These are phyloP conservation scores for Rhinichthys osculus DNA, from an alignment of 2,797 vertebrate species.

Conservation along the genomic window DNA sequence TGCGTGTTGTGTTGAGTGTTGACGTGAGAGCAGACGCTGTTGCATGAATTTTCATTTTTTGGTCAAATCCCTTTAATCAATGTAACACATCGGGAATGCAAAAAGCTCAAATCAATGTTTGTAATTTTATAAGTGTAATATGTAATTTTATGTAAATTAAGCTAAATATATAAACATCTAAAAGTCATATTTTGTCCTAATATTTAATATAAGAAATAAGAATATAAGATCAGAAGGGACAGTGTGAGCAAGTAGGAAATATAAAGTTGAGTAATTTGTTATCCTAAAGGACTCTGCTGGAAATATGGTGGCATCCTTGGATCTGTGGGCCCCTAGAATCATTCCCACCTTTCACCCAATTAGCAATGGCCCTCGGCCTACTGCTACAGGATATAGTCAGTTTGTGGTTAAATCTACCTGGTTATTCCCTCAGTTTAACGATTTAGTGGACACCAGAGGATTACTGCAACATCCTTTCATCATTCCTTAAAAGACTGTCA, in stretches of 20 bases:
- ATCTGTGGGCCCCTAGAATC: neutral
- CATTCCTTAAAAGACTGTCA: conserved; percentile 15
- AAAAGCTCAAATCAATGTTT: neutral
- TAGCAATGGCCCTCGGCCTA: conserved; percentile 15
- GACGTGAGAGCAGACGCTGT: no score
- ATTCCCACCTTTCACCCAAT: conserved; percentile 19
- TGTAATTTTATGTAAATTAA: conserved; percentile 1
- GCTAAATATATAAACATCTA: neutral
- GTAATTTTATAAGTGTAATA: neutral
- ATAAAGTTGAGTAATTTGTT: neutral
- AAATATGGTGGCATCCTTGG: neutral
- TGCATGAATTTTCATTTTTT: no score
- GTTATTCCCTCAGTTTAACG: conserved; percentile 34
- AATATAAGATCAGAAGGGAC: no score
- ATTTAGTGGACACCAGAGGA: conserved; percentile 24
- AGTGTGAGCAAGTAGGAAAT: neutral
- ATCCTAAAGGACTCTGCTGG: neutral
- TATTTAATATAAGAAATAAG: neutral
- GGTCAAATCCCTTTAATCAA: neutral
- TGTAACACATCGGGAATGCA: neutral
- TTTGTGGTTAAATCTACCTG: conserved; percentile 38
- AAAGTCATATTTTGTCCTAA: neutral
- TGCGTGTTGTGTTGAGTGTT: no score
- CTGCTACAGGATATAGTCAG: conserved; percentile 16
- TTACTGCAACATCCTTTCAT: conserved; percentile 15